Evolutionary conservation across 1,140 invertebrate genomes (phyloP), one percentile per base, ranked within the genome.

Genomic region (Drosophila saltans): DNA sequence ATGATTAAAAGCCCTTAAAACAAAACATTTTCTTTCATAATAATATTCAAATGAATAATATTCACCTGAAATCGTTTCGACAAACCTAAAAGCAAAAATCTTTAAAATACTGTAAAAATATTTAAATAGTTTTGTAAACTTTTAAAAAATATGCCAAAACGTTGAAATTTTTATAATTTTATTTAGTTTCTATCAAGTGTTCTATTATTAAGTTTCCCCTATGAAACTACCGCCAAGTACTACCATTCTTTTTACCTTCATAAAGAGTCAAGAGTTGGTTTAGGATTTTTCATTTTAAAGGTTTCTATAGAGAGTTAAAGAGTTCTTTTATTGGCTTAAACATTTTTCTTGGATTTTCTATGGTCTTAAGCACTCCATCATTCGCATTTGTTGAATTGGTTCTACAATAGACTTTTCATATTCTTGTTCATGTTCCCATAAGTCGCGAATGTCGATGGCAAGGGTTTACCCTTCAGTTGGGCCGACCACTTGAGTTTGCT

Each of bases 401-500:
- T 61, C 45, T 55, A 61, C 40, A 28, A 36, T 33, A 21, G 36
- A 64, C 43, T 67, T 39, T 28, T 30, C 26, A 11, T 40, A 66
- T 71, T 77, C 66, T 36, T 64, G 55, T 75, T 64, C 64, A 11
- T 56, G 24, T 73, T 69, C 63, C 52, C 69, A 68, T 66, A 66
- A 65, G 45, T 59, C 33, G 33, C 33, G 24, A 40, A 33, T 30
- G 28, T 45, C 40, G 40, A 10, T 52, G 21, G 57, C 30, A 36
- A 40, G 30, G n/a, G 36, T 57, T 55, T 65, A 52, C 70, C 65
- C 63, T 63, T 8, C 63, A 57, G 48, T 7, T 45, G 26, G 62
- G 58, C 60, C 78, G 62, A 56, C 60, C 78, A 72, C 85, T 89
- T 52, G 72, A 89, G 81, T 74, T 78, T 79, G 78, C 67, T 71